Base-by-base conservation (phyloP, 2,888 invertebrate genomes). In the Chirona hameri region DNA sequence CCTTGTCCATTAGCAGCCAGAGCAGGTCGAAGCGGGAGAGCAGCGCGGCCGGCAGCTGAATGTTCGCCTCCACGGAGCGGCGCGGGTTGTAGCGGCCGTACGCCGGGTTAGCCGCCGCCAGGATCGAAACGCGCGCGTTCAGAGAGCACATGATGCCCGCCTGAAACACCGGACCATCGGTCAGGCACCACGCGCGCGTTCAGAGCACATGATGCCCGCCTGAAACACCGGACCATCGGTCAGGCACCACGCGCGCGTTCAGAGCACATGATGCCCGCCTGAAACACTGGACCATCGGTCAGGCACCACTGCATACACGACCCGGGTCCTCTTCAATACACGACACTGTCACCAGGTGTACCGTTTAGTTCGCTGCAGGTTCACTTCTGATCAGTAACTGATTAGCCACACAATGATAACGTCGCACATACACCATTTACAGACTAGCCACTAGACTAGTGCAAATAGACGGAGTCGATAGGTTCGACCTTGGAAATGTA, bases 221-320 rank as follows among this genome's bases (percentile, higher is more conserved):
- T 94, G 87, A 12, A 12, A 29, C 7, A 29, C 1, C 27, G 29
- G 9, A 1, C 7, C 29, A 10, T 24, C 60, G 24, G n/a, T 24
- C 57, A 18, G 57, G 15, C n/a, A n/a, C n/a, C n/a, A 97, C 98
- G 85, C 99, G 92, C 0, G 99, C 99, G 90, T 99, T 99, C 85
- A 99, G 90, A 82, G 96, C 99, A 98, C 95, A 99, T 96, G 86
- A 99, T 99, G 83, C 99, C 99, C 57, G 98, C 99, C 93, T 94
- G 87, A 12, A 12, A 29, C 7, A 29, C 1, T 15, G 29, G 9
- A 1, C 7, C 29, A 10, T 24, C 60, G 24, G n/a, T 24, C 60
- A 21, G 60, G 4, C 39, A 39, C 39, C 39, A 39, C 39, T 39
- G 39, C 39, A 39, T 2, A 7, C 39, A 7, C 2, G 2, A 39